Percentiles rank a stretch among this genome's conserved stretches.
Evolutionary conservation across 2,113 vertebrate species (phyloP).

Genomic region (Odobenus rosmarus): DNA sequence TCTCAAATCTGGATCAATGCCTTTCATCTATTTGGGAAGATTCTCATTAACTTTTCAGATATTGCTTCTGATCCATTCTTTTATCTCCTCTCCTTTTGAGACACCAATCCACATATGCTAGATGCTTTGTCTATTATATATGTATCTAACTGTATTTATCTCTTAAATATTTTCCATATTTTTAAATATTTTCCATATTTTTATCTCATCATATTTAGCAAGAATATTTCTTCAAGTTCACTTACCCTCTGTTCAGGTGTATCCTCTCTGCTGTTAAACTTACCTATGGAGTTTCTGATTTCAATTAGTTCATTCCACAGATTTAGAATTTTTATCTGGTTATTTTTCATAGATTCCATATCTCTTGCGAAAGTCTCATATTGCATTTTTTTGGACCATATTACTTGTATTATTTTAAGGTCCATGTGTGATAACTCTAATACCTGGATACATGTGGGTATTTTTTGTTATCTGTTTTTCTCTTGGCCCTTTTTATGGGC

Average conservation of each 20-base stretch:
- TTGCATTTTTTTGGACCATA: not conserved
- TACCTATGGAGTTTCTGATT: not conserved
- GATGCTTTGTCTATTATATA: not conserved
- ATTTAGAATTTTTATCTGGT: not conserved
- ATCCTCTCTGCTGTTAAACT: not conserved
- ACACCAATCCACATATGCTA: not conserved
- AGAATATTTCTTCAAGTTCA: not conserved
- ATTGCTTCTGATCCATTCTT: not conserved
- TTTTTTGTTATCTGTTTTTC: not conserved
- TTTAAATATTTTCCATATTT: not conserved
- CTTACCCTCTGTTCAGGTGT: not conserved
- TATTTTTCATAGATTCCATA: not conserved
- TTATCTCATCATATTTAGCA: not conserved
- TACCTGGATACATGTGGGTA: not conserved
- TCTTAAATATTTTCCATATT: not conserved
- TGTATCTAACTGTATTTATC: not conserved
- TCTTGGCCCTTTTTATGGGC: not conserved
- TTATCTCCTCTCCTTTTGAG: not conserved
- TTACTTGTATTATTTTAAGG: not conserved
- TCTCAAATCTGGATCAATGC: not conserved
- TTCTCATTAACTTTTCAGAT: not conserved
- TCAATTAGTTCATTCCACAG: not conserved
- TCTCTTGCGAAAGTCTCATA: not conserved
- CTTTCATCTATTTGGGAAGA: not conserved
- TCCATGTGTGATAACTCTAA: not conserved